These are phyloP conservation scores for Cichladusa arquata DNA, from an alignment of 2,113 vertebrate genomes.

Conservation along the genomic window DNA sequence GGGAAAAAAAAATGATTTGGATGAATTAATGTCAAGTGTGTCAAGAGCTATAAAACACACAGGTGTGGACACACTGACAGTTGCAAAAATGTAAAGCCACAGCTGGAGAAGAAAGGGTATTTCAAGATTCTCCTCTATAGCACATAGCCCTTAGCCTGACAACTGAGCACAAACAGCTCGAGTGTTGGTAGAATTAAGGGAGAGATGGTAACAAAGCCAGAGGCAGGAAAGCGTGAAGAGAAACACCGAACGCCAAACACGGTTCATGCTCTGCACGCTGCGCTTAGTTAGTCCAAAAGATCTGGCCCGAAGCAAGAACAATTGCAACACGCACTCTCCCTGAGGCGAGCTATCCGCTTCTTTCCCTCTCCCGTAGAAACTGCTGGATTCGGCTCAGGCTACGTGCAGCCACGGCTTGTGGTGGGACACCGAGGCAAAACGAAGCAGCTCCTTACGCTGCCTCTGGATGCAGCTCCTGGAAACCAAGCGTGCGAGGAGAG, in stretches of 20 bases:
- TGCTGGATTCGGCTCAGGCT: neutral
- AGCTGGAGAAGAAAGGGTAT: neutral
- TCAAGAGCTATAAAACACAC: neutral
- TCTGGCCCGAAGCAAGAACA: neutral
- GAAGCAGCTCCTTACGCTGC: neutral
- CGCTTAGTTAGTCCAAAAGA: neutral
- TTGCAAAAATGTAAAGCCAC: accelerated
- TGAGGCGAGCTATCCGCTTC: neutral
- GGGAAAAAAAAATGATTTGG: neutral
- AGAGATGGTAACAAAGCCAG: neutral
- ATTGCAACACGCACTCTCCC: neutral
- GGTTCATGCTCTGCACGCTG: neutral
- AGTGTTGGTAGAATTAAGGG: neutral
- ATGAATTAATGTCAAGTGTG: neutral
- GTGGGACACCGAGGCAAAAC: neutral
- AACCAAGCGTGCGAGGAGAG: neutral
- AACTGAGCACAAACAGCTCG: neutral
- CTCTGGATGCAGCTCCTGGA: neutral
- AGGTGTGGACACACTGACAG: neutral
- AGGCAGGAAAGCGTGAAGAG: neutral
- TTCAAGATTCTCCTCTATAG: neutral
- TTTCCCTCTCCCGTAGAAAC: neutral
- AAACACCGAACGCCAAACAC: neutral
- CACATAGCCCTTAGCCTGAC: neutral
- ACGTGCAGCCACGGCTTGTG: neutral